A percentile compares a stretch with the other conserved stretches of the same genome.
Evolutionary conservation across 2,888 invertebrate genomes (phyloP).

Genomic region (Malthinus flaveolus): DNA sequence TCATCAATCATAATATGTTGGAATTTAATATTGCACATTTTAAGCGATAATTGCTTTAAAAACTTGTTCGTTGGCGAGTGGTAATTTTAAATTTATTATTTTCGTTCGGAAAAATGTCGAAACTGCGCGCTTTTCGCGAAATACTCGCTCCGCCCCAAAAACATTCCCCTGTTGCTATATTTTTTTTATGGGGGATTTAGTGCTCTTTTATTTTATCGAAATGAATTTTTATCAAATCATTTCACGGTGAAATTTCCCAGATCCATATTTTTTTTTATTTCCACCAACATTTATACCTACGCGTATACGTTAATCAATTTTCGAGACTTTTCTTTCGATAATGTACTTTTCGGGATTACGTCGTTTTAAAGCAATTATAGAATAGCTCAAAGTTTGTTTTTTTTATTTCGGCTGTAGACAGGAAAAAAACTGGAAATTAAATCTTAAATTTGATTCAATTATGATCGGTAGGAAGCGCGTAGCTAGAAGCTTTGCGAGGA

Average conservation of each 20-base stretch:
- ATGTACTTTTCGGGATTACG: too few relatives aligned
- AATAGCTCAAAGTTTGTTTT: too few relatives aligned
- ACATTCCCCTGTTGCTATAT: neutral
- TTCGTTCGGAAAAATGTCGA: neutral
- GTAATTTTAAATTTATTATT: neutral
- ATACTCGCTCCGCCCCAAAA: neutral
- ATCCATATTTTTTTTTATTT: too few relatives aligned
- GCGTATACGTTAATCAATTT: too few relatives aligned
- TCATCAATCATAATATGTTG: conserved; percentile 16
- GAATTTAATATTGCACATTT: neutral
- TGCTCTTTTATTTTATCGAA: too few relatives aligned
- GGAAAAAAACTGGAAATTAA: conserved; percentile 4
- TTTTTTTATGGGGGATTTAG: neutral
- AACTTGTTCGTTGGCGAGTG: neutral
- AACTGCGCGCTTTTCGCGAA: neutral
- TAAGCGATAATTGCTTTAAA: neutral
- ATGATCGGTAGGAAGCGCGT: neutral
- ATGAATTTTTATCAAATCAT: too few relatives aligned
- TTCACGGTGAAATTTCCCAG: too few relatives aligned
- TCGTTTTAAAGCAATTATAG: too few relatives aligned
- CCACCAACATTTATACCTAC: too few relatives aligned
- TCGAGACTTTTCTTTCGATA: too few relatives aligned
- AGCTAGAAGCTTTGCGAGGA: neutral
- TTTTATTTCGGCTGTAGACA: neutral
- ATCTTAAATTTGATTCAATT: conserved; percentile 2